Evolutionary conservation across 1,140 invertebrate species (phyloP), one percentile per base, ranked within the genome.

Genomic region (Heterodera schachtii): DNA sequence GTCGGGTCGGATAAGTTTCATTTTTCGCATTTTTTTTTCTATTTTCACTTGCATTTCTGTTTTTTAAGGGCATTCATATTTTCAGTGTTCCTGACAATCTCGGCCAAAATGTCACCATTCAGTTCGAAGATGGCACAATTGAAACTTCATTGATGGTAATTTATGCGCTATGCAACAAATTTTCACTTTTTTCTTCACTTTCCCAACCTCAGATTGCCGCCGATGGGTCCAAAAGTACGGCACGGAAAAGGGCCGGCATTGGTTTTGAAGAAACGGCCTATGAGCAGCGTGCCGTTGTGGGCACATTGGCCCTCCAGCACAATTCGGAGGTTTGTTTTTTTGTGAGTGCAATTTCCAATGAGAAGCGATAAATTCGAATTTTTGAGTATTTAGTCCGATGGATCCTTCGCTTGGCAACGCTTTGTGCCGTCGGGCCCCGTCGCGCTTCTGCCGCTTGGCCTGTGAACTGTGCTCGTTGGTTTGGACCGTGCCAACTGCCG

Each of bases 401-500:
- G 97, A 90, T 92, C 92, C 60, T 94, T 95, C 52, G 97, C 96
- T 0, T 99, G 96, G 96, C 97, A 99, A 90, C 92, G 95, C 82
- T 98, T 98, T 91, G 90, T 97, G 78, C 94, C 95, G 3, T 94
- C 92, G 31, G 96, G 96, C 4, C 95, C 96, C 0, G 92, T 99
- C 49, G 97, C 96, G 19, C 88, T 98, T 52, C 91, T 99, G 60
- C 97, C 97, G 60, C 91, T 97, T 6, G 93, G 93, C 81, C 92
- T n/a, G 93, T 67, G 92, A 92, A 31, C 90, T 93, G 5, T 95
- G 94, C 88, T 97, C 95, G 1, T 91, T 98, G 3, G 95, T 98
- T 0, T 98, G 97, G 97, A 94, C 94, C 47, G 94, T 94, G 1
- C 93, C 93, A 60, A 91, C 92, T 46, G 92, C 95, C 87, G 80